These are phyloP conservation scores for Bemisia tabaci DNA, from an alignment of 1,140 invertebrate species.

Conservation along the genomic window DNA sequence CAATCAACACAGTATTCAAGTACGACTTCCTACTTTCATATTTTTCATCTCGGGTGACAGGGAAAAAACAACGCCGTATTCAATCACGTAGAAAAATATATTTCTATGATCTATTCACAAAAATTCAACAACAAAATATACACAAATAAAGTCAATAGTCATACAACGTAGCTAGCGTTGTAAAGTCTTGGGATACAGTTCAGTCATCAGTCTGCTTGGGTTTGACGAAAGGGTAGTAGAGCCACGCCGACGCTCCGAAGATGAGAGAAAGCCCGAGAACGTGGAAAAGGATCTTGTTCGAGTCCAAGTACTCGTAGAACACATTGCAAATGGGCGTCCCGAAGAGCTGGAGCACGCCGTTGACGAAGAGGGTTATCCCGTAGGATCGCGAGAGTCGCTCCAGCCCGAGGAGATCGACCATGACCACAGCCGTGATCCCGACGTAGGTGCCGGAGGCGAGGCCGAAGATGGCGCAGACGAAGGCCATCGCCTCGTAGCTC, in stretches of 20 bases:
- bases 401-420: conserved; percentile 69
- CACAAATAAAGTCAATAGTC: neutral
- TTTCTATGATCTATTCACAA: neutral
- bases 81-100: neutral
- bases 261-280: conserved; percentile 56
- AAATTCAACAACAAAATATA: neutral
- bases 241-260: conserved; percentile 56
- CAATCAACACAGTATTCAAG: too few species aligned
- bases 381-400: conserved; percentile 71
- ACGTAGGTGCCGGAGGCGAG: conserved; percentile 72
- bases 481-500: conserved; percentile 38
- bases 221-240: conserved; percentile 45
- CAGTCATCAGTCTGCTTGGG: neutral
- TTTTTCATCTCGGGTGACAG: too few species aligned
- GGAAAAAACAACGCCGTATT: too few species aligned
- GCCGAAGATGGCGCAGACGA: conserved; percentile 60
- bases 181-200: neutral
- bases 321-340: conserved; percentile 64
- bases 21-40: too few species aligned
- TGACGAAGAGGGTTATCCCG: conserved; percentile 69
- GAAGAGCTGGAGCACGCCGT: conserved; percentile 60
- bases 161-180: too few species aligned
- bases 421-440: conserved; percentile 67
- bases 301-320: conserved; percentile 44
- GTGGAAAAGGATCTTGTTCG: conserved; percentile 53